These are phyloP conservation scores for Notechis scutatus DNA, from an alignment of 2,113 vertebrate species.

Conservation along the genomic window DNA sequence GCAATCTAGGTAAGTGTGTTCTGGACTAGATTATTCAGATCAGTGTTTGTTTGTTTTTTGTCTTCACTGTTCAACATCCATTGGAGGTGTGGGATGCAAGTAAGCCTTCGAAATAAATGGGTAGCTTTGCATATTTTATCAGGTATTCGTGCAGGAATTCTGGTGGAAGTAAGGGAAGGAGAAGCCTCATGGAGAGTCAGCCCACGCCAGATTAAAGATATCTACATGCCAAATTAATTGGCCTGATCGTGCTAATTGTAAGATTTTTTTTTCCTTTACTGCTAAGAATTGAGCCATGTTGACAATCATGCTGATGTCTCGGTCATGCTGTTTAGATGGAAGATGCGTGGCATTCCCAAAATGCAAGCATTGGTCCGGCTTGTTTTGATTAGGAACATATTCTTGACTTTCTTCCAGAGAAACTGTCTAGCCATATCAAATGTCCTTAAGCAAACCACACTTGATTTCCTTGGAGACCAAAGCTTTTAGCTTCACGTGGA, in stretches of 20 bases:
- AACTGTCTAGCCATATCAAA: slow-evolving; percentile 45
- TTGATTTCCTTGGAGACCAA: slow-evolving; percentile 38
- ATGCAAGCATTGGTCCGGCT: slow-evolving; percentile 20
- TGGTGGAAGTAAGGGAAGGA: not conserved
- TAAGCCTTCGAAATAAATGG: not conserved
- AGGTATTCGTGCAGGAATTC: not conserved
- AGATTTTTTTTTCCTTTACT: slow-evolving; percentile 16
- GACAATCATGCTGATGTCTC: not conserved
- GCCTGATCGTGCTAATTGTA: not conserved
- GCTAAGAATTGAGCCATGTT: slow-evolving; percentile 8
- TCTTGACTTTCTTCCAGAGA: slow-evolving; percentile 44
- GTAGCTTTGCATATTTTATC: not conserved
- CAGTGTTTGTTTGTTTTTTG: not conserved
- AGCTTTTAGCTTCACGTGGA: slow-evolving; percentile 29
- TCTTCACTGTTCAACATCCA: not conserved
- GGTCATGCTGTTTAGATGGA: slow-evolving; percentile 10
- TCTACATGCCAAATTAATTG: slow-evolving; percentile 25
- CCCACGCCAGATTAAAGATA: not conserved
- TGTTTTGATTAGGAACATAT: slow-evolving; percentile 44
- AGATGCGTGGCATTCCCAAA: slow-evolving; percentile 25
- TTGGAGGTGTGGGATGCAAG: not conserved
- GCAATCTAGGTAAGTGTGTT: not conserved
- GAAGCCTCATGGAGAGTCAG: not conserved
- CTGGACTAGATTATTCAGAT: not conserved
- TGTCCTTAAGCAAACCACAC: slow-evolving; percentile 21